Conservation (phyloP, 2,797 vertebrate genomes). For the Onychomys torridus region DNA sequence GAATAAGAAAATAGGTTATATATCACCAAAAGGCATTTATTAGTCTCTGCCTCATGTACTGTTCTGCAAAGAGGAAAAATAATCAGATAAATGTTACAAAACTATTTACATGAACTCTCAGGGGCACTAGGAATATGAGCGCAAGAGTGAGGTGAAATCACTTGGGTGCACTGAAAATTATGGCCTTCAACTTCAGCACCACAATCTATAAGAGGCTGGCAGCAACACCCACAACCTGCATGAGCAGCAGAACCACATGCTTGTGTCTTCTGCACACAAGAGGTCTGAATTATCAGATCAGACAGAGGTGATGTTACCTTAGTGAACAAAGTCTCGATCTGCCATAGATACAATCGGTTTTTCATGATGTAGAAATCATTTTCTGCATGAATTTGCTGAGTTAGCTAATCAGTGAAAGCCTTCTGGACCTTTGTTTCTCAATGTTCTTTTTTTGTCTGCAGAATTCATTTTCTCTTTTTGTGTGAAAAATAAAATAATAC, state of each 20-base stretch:
- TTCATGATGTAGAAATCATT: neutral
- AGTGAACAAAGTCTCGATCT: neutral
- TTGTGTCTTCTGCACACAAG: neutral
- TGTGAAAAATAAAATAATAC: neutral
- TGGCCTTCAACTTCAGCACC: neutral
- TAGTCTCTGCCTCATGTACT: neutral
- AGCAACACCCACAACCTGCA: neutral
- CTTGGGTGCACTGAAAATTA: neutral
- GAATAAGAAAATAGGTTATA: too few species aligned
- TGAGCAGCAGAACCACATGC: neutral
- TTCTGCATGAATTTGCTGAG: neutral
- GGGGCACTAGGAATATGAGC: neutral
- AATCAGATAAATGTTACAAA: neutral
- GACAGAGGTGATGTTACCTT: neutral
- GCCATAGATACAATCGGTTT: neutral
- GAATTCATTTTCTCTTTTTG: neutral
- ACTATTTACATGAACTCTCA: neutral
- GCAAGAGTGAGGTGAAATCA: neutral
- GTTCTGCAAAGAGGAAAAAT: neutral
- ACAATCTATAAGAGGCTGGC: neutral
- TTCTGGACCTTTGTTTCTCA: neutral
- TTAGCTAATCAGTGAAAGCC: neutral
- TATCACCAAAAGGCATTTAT: neutral
- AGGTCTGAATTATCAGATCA: neutral
- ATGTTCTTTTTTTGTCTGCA: neutral